Conservation (phyloP, 1,140 invertebrate genomes). For the Zaprionus davidi region DNA sequence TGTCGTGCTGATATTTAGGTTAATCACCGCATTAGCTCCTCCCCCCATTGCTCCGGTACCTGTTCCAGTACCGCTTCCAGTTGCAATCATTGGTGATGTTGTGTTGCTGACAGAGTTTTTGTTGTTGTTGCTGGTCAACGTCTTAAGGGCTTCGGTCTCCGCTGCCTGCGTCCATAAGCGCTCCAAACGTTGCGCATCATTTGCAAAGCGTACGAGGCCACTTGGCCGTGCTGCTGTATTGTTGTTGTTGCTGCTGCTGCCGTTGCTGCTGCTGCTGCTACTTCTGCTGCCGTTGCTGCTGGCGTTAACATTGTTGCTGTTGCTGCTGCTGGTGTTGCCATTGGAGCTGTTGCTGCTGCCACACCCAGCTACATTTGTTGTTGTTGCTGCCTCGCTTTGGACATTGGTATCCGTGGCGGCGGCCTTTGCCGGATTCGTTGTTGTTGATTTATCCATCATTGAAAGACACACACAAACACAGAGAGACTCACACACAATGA, state of each 20-base stretch:
- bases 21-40: conserved; percentile 85
- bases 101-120: conserved; percentile 14
- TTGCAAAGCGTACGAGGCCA: conserved; percentile 12
- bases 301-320: conserved; percentile 35
- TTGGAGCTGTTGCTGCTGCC: conserved; percentile 21
- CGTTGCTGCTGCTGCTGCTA: conserved; percentile 2
- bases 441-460: conserved; percentile 73
- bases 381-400: conserved; percentile 50
- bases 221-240: background rate
- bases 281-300: conserved; percentile 20
- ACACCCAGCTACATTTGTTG: conserved; percentile 20
- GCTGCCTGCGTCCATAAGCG: background rate
- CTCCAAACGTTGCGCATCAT: background rate
- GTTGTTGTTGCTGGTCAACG: conserved; percentile 21
- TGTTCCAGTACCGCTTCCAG: background rate
- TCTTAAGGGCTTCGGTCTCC: background rate
- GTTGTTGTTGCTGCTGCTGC: conserved; percentile 6
- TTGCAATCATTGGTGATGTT: conserved; percentile 9
- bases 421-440: conserved; percentile 62
- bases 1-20: conserved; percentile 93
- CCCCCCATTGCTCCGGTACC: conserved; percentile 3
- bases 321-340: conserved; percentile 29
- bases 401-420: conserved; percentile 42
- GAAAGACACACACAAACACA: background rate
- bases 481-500: background rate